Evolutionary conservation across 2,113 vertebrate species (phyloP).

Genomic region (Calidris pygmaea): DNA sequence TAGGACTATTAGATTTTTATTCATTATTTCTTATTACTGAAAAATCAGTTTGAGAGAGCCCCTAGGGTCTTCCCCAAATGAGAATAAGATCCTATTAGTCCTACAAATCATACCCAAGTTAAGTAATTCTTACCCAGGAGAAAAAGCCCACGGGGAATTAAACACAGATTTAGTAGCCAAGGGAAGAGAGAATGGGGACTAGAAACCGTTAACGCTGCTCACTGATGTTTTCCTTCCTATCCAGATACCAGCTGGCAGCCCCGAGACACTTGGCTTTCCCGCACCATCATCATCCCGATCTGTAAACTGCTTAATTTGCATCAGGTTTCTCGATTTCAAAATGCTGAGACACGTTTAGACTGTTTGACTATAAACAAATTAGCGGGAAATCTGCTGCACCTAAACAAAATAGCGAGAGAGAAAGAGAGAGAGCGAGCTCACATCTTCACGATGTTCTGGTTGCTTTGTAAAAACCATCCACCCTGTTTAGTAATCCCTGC

Average conservation of each 20-base stretch:
- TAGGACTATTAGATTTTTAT: constrained; percentile 14
- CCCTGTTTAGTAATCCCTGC: background rate
- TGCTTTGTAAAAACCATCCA: background rate
- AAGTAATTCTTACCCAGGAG: constrained; percentile 7
- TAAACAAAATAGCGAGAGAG: background rate
- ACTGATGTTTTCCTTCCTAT: background rate
- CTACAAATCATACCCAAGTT: constrained; percentile 3
- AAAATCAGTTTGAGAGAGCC: constrained; percentile 6
- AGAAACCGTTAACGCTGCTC: background rate
- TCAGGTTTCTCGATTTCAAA: constrained; percentile 29
- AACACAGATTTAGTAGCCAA: background rate
- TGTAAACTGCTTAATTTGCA: constrained; percentile 26
- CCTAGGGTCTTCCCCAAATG: background rate
- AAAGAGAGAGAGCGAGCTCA: background rate
- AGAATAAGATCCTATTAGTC: constrained; percentile 30
- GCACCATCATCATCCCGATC: background rate
- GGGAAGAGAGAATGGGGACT: background rate
- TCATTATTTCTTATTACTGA: constrained; percentile 39
- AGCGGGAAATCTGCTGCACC: background rate
- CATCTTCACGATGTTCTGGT: rapidly evolving
- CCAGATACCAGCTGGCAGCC: constrained; percentile 20
- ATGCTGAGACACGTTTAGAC: background rate
- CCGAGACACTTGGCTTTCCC: background rate
- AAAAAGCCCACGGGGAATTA: background rate
- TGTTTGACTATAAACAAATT: constrained; percentile 33